phyloP scores from a whole-genome alignment of 2,888 invertebrate species.

The Chalcosyrphus nemorum region DNA sequence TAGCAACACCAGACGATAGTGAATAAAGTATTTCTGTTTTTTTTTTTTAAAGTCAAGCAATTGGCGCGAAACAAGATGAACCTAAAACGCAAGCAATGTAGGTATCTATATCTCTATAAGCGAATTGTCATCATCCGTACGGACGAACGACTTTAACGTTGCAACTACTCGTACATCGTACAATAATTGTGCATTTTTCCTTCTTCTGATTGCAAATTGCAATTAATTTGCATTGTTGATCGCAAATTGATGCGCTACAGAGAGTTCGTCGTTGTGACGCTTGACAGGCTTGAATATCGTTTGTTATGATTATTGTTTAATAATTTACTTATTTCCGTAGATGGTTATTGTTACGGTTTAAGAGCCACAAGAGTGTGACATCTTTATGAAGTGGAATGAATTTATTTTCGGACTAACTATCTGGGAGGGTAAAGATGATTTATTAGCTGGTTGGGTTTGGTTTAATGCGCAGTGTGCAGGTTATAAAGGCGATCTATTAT shows the following conservation, averaged over 20 bases:
- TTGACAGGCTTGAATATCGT: constrained; percentile 44
- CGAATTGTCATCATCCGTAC: neutral
- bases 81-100: neutral
- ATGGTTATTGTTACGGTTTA: constrained; percentile 32
- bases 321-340: constrained; percentile 63
- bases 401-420: neutral
- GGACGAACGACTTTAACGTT: constrained; percentile 38
- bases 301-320: constrained; percentile 57
- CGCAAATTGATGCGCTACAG: constrained; percentile 62
- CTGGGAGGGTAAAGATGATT: neutral
- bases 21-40: no score
- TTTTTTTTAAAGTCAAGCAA: constrained; percentile 18
- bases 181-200: constrained; percentile 18
- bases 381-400: constrained; percentile 14
- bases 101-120: neutral
- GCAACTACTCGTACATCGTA: constrained; percentile 9
- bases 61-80: constrained; percentile 50
- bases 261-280: constrained; percentile 45
- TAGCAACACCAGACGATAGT: constrained; percentile 21
- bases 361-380: constrained; percentile 38
- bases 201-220: constrained; percentile 37
- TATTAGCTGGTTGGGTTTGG: neutral
- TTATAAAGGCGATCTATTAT: neutral
- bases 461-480: neutral
- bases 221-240: constrained; percentile 70